Conservation (phyloP, 2,888 invertebrate species). For the Andrena bucephala region DNA sequence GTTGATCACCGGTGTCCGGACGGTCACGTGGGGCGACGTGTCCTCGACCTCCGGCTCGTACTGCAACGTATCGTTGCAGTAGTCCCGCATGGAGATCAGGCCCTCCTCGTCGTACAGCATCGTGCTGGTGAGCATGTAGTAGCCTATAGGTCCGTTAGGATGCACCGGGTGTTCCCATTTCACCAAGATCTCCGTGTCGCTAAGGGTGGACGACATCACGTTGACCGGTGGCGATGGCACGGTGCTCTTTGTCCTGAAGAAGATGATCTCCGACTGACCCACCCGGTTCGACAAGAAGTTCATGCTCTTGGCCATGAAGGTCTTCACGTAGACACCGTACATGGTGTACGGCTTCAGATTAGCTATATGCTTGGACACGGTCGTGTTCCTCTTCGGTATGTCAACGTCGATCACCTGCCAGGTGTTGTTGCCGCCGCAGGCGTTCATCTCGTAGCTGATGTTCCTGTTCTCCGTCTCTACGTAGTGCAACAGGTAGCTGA, state of each 20-base stretch:
- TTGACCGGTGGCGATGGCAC: conserved; percentile 82
- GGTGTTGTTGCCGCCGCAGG: conserved; percentile 86
- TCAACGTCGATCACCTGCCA: conserved; percentile 82
- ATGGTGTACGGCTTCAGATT: conserved; percentile 89
- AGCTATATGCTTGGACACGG: conserved; percentile 77
- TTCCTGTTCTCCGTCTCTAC: conserved; percentile 86
- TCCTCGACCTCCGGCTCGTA: conserved; percentile 62
- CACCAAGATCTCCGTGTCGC: conserved; percentile 85
- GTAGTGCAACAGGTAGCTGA: conserved; percentile 89
- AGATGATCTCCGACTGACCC: conserved; percentile 78
- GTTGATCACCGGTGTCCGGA: conserved; percentile 56
- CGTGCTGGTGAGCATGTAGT: conserved; percentile 85
- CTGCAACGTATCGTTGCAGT: conserved; percentile 80
- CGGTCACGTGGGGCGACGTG: conserved; percentile 58
- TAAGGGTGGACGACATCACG: conserved; percentile 79
- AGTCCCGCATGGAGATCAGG: conserved; percentile 82
- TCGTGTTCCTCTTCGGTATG: conserved; percentile 61
- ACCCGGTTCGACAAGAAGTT: conserved; percentile 64
- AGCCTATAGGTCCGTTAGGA: conserved; percentile 87
- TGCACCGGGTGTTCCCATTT: conserved; percentile 88
- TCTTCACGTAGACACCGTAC: conserved; percentile 91
- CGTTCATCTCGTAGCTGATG: conserved; percentile 87
- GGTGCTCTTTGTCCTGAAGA: conserved; percentile 77
- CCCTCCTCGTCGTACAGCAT: conserved; percentile 75
- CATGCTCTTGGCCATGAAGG: conserved; percentile 85